Conservation (phyloP, 1,140 invertebrate genomes). For the Aphelinus atriplicis region DNA sequence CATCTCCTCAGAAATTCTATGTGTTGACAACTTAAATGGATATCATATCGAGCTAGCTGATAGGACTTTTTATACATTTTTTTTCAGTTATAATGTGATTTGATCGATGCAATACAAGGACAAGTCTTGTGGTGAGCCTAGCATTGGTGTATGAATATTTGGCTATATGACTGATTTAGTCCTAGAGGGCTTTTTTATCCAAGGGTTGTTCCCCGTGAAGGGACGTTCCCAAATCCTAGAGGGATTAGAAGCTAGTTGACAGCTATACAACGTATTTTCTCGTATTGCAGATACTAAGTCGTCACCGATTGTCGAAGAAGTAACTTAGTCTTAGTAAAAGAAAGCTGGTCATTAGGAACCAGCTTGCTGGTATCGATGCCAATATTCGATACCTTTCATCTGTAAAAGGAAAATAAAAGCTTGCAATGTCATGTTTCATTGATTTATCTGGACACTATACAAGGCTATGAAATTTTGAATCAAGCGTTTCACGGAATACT, state of each 20-base stretch:
- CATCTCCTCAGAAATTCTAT: not conserved
- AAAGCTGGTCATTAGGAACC: constrained; percentile 75
- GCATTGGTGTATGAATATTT: constrained; percentile 20
- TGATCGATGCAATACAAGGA: not conserved
- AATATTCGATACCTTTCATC: constrained; percentile 78
- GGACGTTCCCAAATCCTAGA: constrained; percentile 4
- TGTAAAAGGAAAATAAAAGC: constrained; percentile 65
- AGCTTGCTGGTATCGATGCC: constrained; percentile 76
- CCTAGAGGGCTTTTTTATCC: too few species aligned
- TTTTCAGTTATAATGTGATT: not conserved
- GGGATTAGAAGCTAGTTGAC: constrained; percentile 14
- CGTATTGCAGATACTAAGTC: constrained; percentile 13
- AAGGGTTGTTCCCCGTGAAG: too few species aligned
- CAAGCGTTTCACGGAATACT: not conserved
- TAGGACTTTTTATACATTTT: not conserved
- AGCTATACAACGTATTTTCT: constrained; percentile 12
- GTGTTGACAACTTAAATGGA: not conserved
- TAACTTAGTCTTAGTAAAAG: constrained; percentile 68
- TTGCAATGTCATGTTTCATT: constrained; percentile 20
- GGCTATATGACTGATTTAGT: constrained; percentile 18
- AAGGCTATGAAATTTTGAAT: not conserved
- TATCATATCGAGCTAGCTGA: too few species aligned
- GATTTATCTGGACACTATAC: not conserved
- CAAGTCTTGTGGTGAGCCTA: constrained; percentile 19
- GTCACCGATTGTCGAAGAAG: constrained; percentile 59